Percentiles rank a stretch among this genome's conserved stretches.
Conservation (phyloP, 2,888 invertebrate genomes). For the Trichogramma dendrolimi region DNA sequence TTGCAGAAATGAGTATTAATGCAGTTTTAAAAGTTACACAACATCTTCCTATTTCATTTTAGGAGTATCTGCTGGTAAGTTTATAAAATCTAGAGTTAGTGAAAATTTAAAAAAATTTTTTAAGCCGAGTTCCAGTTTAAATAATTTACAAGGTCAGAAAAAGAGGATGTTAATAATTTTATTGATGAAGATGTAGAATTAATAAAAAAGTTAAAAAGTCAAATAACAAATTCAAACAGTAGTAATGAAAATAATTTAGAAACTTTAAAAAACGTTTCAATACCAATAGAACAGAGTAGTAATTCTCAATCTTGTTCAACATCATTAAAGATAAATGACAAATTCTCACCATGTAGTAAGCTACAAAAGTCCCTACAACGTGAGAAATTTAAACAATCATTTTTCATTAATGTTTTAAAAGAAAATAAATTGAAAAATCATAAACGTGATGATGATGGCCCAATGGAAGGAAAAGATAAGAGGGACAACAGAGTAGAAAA, state of each 20-base stretch:
- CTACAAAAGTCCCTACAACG: conserved; percentile 25
- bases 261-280: neutral
- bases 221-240: neutral
- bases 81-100: conserved; percentile 41
- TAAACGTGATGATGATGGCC: neutral
- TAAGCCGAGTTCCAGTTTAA: conserved; percentile 32
- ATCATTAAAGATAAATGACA: neutral
- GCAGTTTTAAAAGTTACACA: conserved; percentile 61
- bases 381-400: conserved; percentile 44
- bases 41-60: conserved; percentile 55
- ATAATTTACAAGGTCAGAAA: neutral
- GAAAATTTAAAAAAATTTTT: conserved; percentile 45
- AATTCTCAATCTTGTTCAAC: too few species aligned
- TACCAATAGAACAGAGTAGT: neutral
- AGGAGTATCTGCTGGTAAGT: conserved; percentile 56
- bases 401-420: conserved; percentile 45
- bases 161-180: neutral
- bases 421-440: conserved; percentile 23
- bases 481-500: neutral
- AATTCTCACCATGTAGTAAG: conserved; percentile 25
- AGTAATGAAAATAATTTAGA: neutral
- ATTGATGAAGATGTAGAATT: neutral
- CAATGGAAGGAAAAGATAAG: neutral
- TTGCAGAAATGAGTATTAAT: conserved; percentile 64
- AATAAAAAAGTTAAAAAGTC: neutral